Evolutionary conservation across 2,888 invertebrate species (phyloP), one percentile per base, ranked within the genome.

Genomic region (Folsomia manolachei): DNA sequence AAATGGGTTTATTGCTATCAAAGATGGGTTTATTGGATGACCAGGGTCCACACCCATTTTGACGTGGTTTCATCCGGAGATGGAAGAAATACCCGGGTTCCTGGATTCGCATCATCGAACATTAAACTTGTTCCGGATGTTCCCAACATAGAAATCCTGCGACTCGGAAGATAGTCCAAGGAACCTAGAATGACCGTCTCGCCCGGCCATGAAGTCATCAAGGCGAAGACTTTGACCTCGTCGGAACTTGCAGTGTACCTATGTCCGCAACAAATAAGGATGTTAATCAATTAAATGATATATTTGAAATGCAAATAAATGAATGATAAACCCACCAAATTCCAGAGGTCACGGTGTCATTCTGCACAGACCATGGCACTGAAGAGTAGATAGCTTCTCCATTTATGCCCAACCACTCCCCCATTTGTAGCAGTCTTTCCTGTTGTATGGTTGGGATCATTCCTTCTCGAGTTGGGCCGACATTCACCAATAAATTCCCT

Each of bases 311-410:
- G 56, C 27, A 27, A n/a, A n/a, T n/a, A 27, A 21, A n/a, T n/a
- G n/a, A n/a, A n/a, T n/a, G n/a, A n/a, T n/a, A n/a, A n/a, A n/a
- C n/a, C 63, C 70, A 94, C 94, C 94, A 95, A 11, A 92, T 89
- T 71, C 86, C 84, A 0, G 87, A 82, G 0, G 88, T 88, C n/a
- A 88, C 65, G 0, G 92, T 89, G 82, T 94, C 95, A 82, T 94
- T 95, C 84, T 95, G 95, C 71, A 86, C 85, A 0, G 82, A 83
- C 94, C 84, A 85, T 2, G 85, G 84, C 51, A 81, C 81, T 1
- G 82, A 81, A 14, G 75, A 75, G 74, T 85, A 85, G 53, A 85
- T 84, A 2, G 84, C 84, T 66, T 84, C 84, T 14, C 84, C 85
- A 77, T 85, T 85, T 19, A 84, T 82, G 1, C 75, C 77, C n/a